phyloP scores from a whole-genome alignment of 2,888 invertebrate species.

The Julus scanicus region DNA sequence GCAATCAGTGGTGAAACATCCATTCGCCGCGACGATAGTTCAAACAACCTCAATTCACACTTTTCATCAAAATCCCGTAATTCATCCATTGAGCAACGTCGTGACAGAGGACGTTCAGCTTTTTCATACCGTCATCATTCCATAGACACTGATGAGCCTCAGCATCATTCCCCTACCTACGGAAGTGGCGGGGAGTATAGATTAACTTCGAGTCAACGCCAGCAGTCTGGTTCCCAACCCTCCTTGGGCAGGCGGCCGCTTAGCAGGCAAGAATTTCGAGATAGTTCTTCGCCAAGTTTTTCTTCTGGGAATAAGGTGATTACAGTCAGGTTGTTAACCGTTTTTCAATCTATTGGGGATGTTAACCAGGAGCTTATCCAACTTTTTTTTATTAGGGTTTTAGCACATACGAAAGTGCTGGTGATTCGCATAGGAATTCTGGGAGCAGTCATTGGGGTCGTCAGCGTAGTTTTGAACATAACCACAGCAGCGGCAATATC shows the following conservation, averaged over 20 bases:
- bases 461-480: constrained; percentile 59
- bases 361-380: not conserved
- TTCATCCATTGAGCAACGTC: constrained; percentile 52
- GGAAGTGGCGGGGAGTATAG: constrained; percentile 50
- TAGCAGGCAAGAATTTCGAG: constrained; percentile 60
- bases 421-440: constrained; percentile 52
- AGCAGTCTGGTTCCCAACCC: constrained; percentile 60
- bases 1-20: constrained; percentile 62
- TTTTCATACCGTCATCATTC: constrained; percentile 57
- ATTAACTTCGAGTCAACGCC: constrained; percentile 58
- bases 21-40: constrained; percentile 58
- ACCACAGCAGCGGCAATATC: constrained; percentile 57
- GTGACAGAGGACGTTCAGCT: constrained; percentile 53
- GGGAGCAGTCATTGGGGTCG: constrained; percentile 58
- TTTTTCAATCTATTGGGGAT: not conserved
- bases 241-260: constrained; percentile 59
- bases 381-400: constrained; percentile 54
- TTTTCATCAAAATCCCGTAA: constrained; percentile 16
- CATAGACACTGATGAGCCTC: constrained; percentile 58
- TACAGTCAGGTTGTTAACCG: not conserved
- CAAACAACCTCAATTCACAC: constrained; percentile 10
- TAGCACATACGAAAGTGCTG: constrained; percentile 51
- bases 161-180: constrained; percentile 46
- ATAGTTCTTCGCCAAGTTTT: constrained; percentile 58
- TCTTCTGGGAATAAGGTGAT: constrained; percentile 54